A percentile compares a stretch with the other conserved stretches of the same genome.
Evolutionary conservation across 2,113 vertebrate genomes (phyloP).

Genomic region (Misgurnus anguillicaudatus): DNA sequence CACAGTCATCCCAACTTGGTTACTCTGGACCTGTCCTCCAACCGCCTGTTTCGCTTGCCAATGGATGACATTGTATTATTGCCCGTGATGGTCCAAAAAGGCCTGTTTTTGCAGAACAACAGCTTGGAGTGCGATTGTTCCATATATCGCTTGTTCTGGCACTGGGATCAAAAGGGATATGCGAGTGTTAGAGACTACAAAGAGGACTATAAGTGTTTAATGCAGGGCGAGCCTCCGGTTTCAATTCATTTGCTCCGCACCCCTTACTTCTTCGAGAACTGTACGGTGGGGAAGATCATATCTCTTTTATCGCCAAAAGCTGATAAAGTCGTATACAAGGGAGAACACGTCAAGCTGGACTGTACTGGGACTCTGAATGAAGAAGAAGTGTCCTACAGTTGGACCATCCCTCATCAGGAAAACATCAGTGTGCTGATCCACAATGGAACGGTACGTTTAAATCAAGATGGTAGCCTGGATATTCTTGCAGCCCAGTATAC

Average conservation of each 20-base stretch:
- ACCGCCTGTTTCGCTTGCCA: conserved; percentile 80
- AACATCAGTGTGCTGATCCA: conserved; percentile 71
- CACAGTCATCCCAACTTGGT: conserved; percentile 81
- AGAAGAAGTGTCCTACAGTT: conserved; percentile 76
- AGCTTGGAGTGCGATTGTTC: conserved; percentile 87
- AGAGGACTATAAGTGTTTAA: conserved; percentile 82
- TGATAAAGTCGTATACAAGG: conserved; percentile 72
- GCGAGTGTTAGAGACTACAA: conserved; percentile 81
- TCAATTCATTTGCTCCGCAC: conserved; percentile 80
- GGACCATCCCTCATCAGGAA: conserved; percentile 82
- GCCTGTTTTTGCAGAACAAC: conserved; percentile 93
- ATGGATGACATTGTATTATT: conserved; percentile 81
- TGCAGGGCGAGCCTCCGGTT: conserved; percentile 69
- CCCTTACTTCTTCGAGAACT: conserved; percentile 81
- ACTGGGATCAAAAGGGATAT: conserved; percentile 83
- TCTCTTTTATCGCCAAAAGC: conserved; percentile 64
- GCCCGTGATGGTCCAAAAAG: conserved; percentile 81
- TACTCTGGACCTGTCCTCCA: conserved; percentile 92
- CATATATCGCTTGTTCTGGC: conserved; percentile 82
- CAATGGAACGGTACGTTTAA: conserved; percentile 77
- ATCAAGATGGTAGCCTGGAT: conserved; percentile 84
- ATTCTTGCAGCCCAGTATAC: conserved; percentile 77
- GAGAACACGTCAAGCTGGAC: conserved; percentile 75
- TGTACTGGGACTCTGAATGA: conserved; percentile 76
- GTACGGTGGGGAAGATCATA: conserved; percentile 61